Evolutionary conservation across 2,113 vertebrate species (phyloP).

Genomic region (Mirounga angustirostris): DNA sequence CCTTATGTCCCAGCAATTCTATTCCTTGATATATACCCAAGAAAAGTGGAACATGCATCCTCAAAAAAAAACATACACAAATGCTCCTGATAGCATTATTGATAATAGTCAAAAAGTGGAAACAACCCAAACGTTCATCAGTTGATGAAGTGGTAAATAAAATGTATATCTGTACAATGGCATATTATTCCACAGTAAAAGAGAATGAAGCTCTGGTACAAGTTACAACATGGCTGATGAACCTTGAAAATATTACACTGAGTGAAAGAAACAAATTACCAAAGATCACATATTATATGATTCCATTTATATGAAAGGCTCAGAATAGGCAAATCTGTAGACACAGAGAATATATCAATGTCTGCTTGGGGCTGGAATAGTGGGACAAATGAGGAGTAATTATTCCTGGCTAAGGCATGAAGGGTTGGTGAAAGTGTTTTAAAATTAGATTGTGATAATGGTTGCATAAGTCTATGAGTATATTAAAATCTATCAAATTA

Average conservation of each 20-base stretch:
- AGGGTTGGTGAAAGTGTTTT: background rate
- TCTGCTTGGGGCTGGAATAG: background rate
- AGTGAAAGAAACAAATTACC: background rate
- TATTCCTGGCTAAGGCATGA: background rate
- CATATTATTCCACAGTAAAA: background rate
- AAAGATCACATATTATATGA: background rate
- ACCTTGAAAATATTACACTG: background rate
- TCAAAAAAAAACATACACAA: background rate
- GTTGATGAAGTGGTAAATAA: background rate
- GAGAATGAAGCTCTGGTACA: background rate
- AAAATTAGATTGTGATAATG: background rate
- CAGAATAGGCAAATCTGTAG: background rate
- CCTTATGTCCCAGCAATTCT: background rate
- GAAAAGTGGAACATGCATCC: background rate
- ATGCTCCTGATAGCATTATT: background rate
- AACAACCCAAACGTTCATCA: background rate
- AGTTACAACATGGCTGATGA: background rate
- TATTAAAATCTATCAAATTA: background rate
- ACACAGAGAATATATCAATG: background rate
- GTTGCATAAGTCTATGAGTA: background rate
- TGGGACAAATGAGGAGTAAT: background rate
- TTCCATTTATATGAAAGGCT: background rate
- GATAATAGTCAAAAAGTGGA: background rate
- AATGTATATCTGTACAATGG: background rate
- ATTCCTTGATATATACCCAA: background rate